Evolutionary conservation across 2,888 invertebrate genomes (phyloP).

Genomic region (Hydrotaea diabolus): DNA sequence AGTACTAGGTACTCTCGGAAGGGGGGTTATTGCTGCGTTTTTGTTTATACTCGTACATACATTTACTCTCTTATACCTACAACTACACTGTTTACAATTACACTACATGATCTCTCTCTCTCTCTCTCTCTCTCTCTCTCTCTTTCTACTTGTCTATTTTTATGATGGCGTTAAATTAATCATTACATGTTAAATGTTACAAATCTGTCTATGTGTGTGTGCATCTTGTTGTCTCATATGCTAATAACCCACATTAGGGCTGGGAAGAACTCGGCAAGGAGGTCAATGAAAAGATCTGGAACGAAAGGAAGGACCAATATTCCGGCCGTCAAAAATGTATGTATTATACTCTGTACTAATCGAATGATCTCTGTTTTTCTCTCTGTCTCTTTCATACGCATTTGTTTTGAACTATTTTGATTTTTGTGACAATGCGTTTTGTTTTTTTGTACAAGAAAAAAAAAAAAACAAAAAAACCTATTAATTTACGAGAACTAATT

Average conservation of each 20-base stretch:
- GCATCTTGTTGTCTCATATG: slow-evolving; percentile 64
- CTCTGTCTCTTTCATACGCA: slow-evolving; percentile 31
- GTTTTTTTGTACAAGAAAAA: slow-evolving; percentile 53
- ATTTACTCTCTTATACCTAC: background rate
- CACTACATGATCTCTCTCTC: slow-evolving; percentile 68
- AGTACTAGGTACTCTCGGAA: too few species aligned
- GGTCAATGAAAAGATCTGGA: slow-evolving; percentile 91
- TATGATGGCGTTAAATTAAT: slow-evolving; percentile 71
- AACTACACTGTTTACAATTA: slow-evolving; percentile 36
- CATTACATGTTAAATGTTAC: slow-evolving; percentile 72
- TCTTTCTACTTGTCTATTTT: slow-evolving; percentile 54
- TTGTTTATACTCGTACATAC: background rate
- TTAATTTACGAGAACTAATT: background rate
- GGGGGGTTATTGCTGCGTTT: slow-evolving; percentile 9
- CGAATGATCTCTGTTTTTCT: slow-evolving; percentile 33
- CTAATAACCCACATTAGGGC: slow-evolving; percentile 84
- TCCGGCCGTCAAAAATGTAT: slow-evolving; percentile 94
- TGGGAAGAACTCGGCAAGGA: slow-evolving; percentile 92
- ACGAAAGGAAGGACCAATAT: slow-evolving; percentile 92
- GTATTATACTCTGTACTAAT: slow-evolving; percentile 78
- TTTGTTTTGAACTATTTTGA: slow-evolving; percentile 62
- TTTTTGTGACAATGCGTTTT: slow-evolving; percentile 71
- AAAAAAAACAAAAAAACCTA: slow-evolving; percentile 11
- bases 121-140: slow-evolving; percentile 65
- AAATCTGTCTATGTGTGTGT: slow-evolving; percentile 68